These are phyloP conservation scores for Cantharis rufa DNA, from an alignment of 2,888 invertebrate genomes.

Conservation along the genomic window DNA sequence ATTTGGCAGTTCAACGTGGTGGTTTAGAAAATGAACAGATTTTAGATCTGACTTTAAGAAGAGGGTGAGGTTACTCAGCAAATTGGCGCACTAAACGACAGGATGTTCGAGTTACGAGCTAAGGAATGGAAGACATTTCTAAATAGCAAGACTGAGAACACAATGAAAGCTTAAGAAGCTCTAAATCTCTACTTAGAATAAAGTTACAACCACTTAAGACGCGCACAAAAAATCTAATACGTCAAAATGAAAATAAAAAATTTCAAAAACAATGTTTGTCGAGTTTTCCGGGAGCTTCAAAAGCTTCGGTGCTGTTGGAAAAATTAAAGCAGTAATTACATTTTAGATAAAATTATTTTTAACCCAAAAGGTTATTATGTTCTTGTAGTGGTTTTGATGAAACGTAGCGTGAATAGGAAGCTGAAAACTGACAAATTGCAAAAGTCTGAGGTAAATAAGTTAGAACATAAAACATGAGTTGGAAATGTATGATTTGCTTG, in stretches of 20 bases:
- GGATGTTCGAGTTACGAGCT: slow-evolving; percentile 49
- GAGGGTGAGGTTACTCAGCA: slow-evolving; percentile 45
- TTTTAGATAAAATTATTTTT: not conserved
- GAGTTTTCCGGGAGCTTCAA: not conserved
- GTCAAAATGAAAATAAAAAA: not conserved
- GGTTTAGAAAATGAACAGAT: slow-evolving; percentile 16
- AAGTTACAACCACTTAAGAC: slow-evolving; percentile 9
- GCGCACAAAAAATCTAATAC: not conserved
- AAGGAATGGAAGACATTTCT: slow-evolving; percentile 49
- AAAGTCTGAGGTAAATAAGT: not conserved
- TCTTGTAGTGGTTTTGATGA: not conserved
- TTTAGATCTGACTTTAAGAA: slow-evolving; percentile 20
- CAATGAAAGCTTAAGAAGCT: slow-evolving; percentile 13
- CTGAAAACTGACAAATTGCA: not conserved
- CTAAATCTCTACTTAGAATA: slow-evolving; percentile 20
- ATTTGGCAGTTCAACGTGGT: slow-evolving; percentile 7
- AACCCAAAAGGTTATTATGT: not conserved
- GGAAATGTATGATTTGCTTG: not conserved
- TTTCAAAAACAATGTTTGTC: not conserved
- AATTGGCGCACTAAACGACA: slow-evolving; percentile 51
- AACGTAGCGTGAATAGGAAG: not conserved
- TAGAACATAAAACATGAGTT: not conserved
- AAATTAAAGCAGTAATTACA: not conserved
- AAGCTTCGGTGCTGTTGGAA: not conserved
- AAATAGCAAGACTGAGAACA: slow-evolving; percentile 33